These are phyloP conservation scores for Elachura formosa DNA, from an alignment of 2,113 vertebrate species.

Conservation along the genomic window DNA sequence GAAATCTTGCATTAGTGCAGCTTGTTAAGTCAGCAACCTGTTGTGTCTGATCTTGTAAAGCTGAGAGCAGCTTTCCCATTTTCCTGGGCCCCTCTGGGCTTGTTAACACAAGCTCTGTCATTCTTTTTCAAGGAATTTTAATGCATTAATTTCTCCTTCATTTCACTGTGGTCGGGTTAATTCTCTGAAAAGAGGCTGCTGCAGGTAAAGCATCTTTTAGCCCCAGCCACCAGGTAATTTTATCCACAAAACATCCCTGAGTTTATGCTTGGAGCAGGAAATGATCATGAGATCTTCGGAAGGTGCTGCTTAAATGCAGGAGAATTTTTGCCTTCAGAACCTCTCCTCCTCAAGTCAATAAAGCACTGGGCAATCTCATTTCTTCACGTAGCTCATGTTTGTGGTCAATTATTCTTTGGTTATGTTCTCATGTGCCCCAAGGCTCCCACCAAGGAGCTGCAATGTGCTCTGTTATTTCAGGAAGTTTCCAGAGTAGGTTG, in stretches of 20 bases:
- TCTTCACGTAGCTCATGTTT: background rate
- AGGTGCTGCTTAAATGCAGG: fast-evolving
- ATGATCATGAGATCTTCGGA: background rate
- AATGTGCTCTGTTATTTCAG: background rate
- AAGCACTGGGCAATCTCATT: background rate
- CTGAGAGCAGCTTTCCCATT: background rate
- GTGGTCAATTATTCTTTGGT: background rate
- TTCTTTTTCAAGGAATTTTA: background rate
- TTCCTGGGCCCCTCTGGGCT: background rate
- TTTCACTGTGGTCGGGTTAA: background rate
- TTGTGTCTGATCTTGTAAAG: background rate
- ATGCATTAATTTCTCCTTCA: background rate
- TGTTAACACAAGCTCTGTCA: background rate
- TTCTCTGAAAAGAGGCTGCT: background rate
- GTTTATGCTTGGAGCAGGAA: background rate
- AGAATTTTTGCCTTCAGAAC: background rate
- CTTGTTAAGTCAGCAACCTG: constrained; percentile 9
- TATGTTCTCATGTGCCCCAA: background rate
- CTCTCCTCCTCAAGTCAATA: background rate
- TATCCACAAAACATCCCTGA: background rate
- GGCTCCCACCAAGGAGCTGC: background rate
- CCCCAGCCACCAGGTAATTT: background rate
- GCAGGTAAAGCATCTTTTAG: background rate
- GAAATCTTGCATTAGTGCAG: background rate
- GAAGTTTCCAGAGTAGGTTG: background rate